These are phyloP conservation scores for Nothobranchius kuhntae DNA, from an alignment of 2,113 vertebrate species.

Conservation along the genomic window DNA sequence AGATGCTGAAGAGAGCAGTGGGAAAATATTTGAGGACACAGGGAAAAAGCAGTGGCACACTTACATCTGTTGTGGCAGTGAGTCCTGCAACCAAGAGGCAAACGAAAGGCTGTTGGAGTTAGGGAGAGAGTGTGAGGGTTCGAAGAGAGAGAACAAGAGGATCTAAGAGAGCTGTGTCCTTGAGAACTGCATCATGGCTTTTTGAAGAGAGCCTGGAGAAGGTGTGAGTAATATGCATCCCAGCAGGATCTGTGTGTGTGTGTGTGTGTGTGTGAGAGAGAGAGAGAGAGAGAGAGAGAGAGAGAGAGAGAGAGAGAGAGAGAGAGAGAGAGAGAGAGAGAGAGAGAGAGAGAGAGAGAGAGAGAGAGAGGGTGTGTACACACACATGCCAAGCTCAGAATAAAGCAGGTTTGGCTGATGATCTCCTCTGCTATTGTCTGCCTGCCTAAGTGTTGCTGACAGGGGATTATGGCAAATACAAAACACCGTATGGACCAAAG, in stretches of 20 bases:
- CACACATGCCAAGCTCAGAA: conserved; percentile 75
- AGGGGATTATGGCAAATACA: conserved; percentile 77
- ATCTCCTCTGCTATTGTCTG: conserved; percentile 74
- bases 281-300: no score
- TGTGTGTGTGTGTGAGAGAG: conserved; percentile 53
- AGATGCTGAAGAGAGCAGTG: conserved; percentile 65
- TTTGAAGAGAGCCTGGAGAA: conserved; percentile 92
- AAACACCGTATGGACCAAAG: conserved; percentile 72
- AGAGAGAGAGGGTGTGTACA: no score
- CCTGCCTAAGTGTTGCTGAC: conserved; percentile 78
- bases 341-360: no score
- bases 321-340: no score
- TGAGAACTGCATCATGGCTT: conserved; percentile 98
- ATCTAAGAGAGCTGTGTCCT: conserved; percentile 94
- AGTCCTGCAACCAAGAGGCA: conserved; percentile 59
- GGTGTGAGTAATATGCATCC: conserved; percentile 92
- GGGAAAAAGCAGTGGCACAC: conserved; percentile 53
- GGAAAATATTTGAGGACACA: conserved; percentile 12
- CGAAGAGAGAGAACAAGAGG: conserved; percentile 70
- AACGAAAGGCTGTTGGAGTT: conserved; percentile 57
- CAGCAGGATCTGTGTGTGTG: conserved; percentile 68
- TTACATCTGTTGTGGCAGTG: conserved; percentile 65
- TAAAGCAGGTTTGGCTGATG: conserved; percentile 70
- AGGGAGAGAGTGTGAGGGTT: conserved; percentile 56
- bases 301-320: no score